These are phyloP conservation scores for Prunella fulvescens DNA, from an alignment of 2,113 vertebrate genomes.

Conservation along the genomic window DNA sequence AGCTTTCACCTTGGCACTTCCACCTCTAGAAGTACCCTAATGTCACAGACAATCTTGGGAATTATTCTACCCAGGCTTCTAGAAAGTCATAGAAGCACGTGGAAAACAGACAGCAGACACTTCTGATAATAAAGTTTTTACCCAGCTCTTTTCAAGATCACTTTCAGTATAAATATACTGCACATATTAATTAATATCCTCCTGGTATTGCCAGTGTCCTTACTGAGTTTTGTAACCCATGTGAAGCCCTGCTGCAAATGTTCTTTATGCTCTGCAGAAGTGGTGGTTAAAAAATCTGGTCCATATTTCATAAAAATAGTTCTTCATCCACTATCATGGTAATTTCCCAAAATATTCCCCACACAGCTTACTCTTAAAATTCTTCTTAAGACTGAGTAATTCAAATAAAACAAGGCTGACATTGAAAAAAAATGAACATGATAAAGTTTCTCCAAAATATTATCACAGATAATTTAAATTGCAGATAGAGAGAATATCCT, in stretches of 20 bases:
- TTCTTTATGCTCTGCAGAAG: not conserved
- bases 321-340: not conserved
- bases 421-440: not conserved
- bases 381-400: not conserved
- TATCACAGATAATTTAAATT: not conserved
- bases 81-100: not conserved
- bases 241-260: not conserved
- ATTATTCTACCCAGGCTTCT: not conserved
- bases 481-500: not conserved
- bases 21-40: not conserved
- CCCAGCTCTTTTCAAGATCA: not conserved
- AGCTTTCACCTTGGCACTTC: not conserved
- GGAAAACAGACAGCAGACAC: not conserved
- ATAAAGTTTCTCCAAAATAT: not conserved
- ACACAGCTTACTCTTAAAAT: not conserved
- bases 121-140: not conserved
- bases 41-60: accelerated
- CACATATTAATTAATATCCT: not conserved
- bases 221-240: not conserved
- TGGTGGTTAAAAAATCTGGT: no score
- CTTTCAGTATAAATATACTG: not conserved
- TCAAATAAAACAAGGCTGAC: not conserved
- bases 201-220: not conserved
- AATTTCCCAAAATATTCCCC: not conserved
- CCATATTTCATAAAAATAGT: not conserved